These are phyloP conservation scores for Esox lucius DNA, from an alignment of 2,797 vertebrate species.

Conservation along the genomic window DNA sequence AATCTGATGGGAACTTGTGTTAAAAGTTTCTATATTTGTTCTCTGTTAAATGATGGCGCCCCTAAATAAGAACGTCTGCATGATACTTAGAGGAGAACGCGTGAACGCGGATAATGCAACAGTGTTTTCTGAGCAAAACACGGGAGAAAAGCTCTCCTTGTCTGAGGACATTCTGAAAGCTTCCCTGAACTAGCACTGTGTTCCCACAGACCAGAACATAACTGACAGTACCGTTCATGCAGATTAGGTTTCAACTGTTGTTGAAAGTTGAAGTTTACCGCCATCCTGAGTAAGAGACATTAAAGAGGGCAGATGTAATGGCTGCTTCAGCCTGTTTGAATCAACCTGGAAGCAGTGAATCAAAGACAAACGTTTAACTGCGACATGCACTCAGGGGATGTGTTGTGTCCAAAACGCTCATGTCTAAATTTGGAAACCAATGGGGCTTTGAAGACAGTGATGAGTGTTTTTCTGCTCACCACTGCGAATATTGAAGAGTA, in stretches of 20 bases:
- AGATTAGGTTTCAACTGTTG: background rate
- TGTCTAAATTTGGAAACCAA: background rate
- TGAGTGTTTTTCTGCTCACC: background rate
- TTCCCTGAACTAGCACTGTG: background rate
- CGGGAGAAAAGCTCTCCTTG: background rate
- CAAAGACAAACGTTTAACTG: background rate
- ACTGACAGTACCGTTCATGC: background rate
- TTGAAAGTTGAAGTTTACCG: background rate
- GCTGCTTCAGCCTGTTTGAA: background rate
- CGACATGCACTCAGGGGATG: background rate
- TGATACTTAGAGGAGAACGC: background rate
- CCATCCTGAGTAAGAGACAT: background rate
- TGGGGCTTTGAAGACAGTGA: background rate
- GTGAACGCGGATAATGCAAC: background rate
- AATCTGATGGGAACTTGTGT: background rate
- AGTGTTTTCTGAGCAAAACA: conserved; percentile 5
- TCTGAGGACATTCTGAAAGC: background rate
- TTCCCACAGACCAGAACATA: background rate
- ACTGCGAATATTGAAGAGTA: background rate
- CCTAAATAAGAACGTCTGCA: background rate
- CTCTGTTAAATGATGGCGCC: background rate
- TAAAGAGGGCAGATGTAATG: background rate
- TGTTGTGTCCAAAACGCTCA: background rate
- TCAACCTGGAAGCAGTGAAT: background rate
- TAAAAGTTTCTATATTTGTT: background rate